A percentile compares a stretch with the other conserved stretches of the same genome.
Evolutionary conservation across 1,140 invertebrate genomes (phyloP).

Genomic region (Gryon sp.): DNA sequence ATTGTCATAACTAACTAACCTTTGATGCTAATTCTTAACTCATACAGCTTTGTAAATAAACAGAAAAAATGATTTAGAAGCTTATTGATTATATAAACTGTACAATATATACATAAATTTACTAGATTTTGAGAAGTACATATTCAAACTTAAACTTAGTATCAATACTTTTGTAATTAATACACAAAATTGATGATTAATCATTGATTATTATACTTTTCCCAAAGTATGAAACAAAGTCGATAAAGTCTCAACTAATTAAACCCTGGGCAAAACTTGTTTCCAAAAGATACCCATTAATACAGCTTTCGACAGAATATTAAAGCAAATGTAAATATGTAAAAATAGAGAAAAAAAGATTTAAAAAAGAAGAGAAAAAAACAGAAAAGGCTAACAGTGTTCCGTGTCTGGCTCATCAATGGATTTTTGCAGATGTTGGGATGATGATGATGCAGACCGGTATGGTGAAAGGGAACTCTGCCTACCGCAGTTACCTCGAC

Average conservation of each 20-base stretch:
- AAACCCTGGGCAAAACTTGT: conserved; percentile 45
- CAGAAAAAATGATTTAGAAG: not conserved
- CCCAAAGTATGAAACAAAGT: too few relatives aligned
- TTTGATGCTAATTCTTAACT: too few relatives aligned
- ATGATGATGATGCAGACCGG: conserved; percentile 96
- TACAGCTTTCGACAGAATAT: too few relatives aligned
- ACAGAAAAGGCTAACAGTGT: conserved; percentile 1
- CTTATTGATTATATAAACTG: conserved; percentile 18
- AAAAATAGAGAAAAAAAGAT: too few relatives aligned
- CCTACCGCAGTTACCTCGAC: conserved; percentile 88
- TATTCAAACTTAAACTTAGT: too few relatives aligned
- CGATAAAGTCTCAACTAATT: conserved; percentile 1
- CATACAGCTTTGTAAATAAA: not conserved
- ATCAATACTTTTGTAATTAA: too few relatives aligned
- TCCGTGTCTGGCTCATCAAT: conserved; percentile 71
- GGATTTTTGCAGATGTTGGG: conserved; percentile 93
- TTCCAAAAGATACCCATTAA: too few relatives aligned
- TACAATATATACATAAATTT: too few relatives aligned
- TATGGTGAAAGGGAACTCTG: conserved; percentile 92
- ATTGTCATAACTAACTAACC: conserved; percentile 22
- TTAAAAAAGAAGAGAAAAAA: too few relatives aligned
- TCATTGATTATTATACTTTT: too few relatives aligned
- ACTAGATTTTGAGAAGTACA: too few relatives aligned
- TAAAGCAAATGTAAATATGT: conserved; percentile 34
- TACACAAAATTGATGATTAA: too few relatives aligned